phyloP scores from a whole-genome alignment of 2,113 vertebrate species.

The Ammodytes marinus region DNA sequence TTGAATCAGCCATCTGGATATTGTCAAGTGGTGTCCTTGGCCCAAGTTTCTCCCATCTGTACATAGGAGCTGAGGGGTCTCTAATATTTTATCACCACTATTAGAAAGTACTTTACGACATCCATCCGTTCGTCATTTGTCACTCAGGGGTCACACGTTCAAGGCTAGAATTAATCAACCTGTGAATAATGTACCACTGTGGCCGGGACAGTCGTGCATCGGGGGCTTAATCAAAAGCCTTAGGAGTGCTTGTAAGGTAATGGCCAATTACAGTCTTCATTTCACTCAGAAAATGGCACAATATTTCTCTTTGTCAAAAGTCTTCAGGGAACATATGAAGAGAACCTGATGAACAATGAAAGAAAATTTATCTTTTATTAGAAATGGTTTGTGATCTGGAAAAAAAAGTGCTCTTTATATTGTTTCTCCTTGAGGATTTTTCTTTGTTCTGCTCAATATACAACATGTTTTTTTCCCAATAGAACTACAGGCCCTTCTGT shows the following conservation, averaged over 20 bases:
- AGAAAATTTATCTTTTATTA: background rate
- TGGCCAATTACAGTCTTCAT: slow-evolving; percentile 27
- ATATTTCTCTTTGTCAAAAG: slow-evolving; percentile 29
- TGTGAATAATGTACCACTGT: slow-evolving; percentile 44
- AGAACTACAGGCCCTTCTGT: slow-evolving; percentile 44
- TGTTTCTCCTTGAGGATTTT: slow-evolving; percentile 6
- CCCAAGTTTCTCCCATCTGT: slow-evolving; percentile 19
- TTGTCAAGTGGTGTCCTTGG: slow-evolving; percentile 53
- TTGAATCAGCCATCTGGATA: slow-evolving; percentile 26
- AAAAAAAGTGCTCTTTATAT: background rate
- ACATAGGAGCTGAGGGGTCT: slow-evolving; percentile 45
- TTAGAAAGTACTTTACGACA: slow-evolving; percentile 63
- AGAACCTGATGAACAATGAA: background rate
- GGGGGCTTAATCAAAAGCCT: background rate
- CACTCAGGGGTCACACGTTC: slow-evolving; percentile 58
- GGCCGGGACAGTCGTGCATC: slow-evolving; percentile 12
- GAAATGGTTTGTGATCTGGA: background rate
- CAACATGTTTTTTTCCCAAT: slow-evolving; percentile 54
- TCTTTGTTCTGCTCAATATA: slow-evolving; percentile 30
- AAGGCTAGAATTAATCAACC: slow-evolving; percentile 67
- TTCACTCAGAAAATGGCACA: slow-evolving; percentile 26
- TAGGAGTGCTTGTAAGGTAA: slow-evolving; percentile 14
- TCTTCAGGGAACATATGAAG: background rate
- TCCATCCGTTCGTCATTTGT: slow-evolving; percentile 50
- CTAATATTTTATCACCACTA: slow-evolving; percentile 68